Percentiles rank a stretch among this genome's conserved stretches.
These are phyloP conservation scores for Dynastes maya DNA, from an alignment of 2,888 invertebrate genomes.

Conservation along the genomic window DNA sequence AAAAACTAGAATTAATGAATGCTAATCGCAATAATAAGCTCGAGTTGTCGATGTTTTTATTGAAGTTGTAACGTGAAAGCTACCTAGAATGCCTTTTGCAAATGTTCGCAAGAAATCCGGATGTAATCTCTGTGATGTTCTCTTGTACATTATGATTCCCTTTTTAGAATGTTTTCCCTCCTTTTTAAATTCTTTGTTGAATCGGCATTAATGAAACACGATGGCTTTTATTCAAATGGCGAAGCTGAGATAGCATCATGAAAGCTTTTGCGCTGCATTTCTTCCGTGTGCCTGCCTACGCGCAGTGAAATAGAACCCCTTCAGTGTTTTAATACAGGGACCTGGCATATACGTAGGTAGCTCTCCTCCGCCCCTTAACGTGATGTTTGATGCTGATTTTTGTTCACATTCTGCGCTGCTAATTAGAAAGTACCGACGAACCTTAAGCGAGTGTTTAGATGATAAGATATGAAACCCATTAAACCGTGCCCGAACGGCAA, in stretches of 20 bases:
- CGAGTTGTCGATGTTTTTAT: background rate
- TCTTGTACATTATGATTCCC: background rate
- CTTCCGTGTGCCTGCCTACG: constrained; percentile 19
- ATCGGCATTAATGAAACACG: background rate
- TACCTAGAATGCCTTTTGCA: background rate
- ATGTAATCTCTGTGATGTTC: background rate
- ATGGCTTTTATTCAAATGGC: background rate
- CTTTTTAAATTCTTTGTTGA: background rate
- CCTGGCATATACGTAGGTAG: background rate
- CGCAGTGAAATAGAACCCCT: constrained; percentile 15
- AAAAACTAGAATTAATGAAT: background rate
- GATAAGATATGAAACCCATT: constrained; percentile 36
- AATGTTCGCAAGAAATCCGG: background rate
- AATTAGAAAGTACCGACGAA: constrained; percentile 25
- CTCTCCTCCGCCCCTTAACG: background rate
- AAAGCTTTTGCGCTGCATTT: constrained; percentile 25
- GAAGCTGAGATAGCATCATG: constrained; percentile 24
- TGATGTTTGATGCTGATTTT: constrained; percentile 11
- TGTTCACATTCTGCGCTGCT: constrained; percentile 16
- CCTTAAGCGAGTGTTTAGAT: constrained; percentile 28
- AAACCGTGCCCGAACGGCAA: constrained; percentile 2
- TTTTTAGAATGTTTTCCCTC: background rate
- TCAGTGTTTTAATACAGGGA: background rate
- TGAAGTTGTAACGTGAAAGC: background rate
- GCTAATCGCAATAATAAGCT: background rate